A percentile compares a stretch with the other conserved stretches of the same genome.
These are phyloP conservation scores for Papilio polyxenes DNA, from an alignment of 1,140 invertebrate genomes.

Conservation along the genomic window DNA sequence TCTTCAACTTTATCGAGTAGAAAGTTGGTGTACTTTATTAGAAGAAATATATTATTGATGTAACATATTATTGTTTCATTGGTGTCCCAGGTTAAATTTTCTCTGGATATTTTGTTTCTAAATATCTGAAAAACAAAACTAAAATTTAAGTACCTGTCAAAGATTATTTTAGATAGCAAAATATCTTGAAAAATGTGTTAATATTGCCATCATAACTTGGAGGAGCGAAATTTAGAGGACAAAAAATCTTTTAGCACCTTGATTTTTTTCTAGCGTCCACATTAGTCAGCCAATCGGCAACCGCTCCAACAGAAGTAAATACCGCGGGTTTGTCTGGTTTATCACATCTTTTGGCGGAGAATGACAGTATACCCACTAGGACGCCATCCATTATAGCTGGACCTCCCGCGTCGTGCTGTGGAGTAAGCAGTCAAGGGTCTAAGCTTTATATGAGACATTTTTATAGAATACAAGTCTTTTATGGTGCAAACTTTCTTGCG, in stretches of 20 bases:
- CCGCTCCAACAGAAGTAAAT: conserved; percentile 59
- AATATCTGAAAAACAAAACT: conserved; percentile 52
- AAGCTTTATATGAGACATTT: neutral
- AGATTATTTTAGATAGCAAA: too few species aligned
- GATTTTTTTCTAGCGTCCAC: conserved; percentile 48
- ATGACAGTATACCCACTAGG: conserved; percentile 65
- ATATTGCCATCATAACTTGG: neutral
- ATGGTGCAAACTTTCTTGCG: too few species aligned
- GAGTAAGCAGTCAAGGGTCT: neutral
- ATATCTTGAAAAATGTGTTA: neutral
- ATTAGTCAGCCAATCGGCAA: conserved; percentile 56
- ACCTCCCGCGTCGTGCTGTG: conserved; percentile 69
- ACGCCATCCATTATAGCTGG: conserved; percentile 63
- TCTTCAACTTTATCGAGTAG: conserved; percentile 54
- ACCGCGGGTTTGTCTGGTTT: conserved; percentile 66
- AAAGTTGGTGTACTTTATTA: conserved; percentile 73
- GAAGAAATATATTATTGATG: conserved; percentile 73
- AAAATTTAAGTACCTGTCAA: conserved; percentile 6
- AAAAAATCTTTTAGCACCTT: conserved; percentile 29
- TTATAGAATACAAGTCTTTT: too few species aligned
- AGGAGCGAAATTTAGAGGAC: too few species aligned
- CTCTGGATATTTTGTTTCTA: conserved; percentile 45
- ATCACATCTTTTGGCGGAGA: conserved; percentile 68
- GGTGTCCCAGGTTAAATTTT: conserved; percentile 37
- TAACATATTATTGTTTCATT: conserved; percentile 67